A percentile compares a stretch with the other conserved stretches of the same genome.
phyloP scores from a whole-genome alignment of 2,797 vertebrate genomes.

The Thamnophis elegans region DNA sequence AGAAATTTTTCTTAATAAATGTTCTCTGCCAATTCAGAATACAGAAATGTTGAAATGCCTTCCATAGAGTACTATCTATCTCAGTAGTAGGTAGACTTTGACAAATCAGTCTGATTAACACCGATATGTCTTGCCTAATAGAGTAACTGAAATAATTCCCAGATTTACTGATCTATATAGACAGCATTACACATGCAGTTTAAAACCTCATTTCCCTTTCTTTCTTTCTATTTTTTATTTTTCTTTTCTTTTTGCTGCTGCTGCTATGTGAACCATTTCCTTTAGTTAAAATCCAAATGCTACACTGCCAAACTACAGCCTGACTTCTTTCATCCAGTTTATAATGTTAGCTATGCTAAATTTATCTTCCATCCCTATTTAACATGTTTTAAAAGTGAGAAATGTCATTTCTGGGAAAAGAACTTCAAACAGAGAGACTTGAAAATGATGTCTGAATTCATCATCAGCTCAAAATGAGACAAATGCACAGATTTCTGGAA shows the following conservation, averaged over 20 bases:
- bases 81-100: conserved; percentile 15
- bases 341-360: conserved; percentile 26
- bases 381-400: conserved; percentile 36
- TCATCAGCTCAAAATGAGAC: conserved; percentile 20
- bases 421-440: conserved; percentile 33
- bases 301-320: background rate
- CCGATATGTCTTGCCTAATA: conserved; percentile 23
- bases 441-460: conserved; percentile 24
- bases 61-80: background rate
- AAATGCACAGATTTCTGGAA: conserved; percentile 19
- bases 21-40: background rate
- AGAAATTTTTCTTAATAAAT: conserved; percentile 14
- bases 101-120: conserved; percentile 22
- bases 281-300: conserved; percentile 26
- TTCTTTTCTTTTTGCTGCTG: conserved; percentile 1
- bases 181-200: background rate
- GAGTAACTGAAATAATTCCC: conserved; percentile 22
- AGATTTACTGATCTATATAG: conserved; percentile 15
- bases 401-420: conserved; percentile 35
- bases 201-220: background rate
- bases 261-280: background rate
- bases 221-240: background rate
- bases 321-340: conserved; percentile 23
- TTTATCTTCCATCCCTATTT: conserved; percentile 33
- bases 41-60: background rate